A percentile compares a stretch with the other conserved stretches of the same genome.
Evolutionary conservation across 1,140 invertebrate species (phyloP).

Genomic region (Drosophila persimilis): DNA sequence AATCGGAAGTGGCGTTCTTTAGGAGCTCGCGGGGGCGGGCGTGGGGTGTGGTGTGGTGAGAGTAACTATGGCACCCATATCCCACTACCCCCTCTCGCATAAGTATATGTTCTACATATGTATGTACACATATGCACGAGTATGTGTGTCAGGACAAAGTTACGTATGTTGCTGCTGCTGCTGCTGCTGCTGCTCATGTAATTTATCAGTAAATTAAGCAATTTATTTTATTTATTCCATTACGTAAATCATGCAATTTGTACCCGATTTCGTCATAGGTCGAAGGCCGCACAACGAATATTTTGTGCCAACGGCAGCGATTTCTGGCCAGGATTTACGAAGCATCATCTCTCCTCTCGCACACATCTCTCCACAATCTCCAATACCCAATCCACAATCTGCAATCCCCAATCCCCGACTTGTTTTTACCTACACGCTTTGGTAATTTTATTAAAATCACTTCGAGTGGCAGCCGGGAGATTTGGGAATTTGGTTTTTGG

Average conservation of each 20-base stretch:
- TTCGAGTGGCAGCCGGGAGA: conserved; percentile 41
- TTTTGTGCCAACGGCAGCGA: conserved; percentile 56
- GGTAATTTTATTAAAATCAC: conserved; percentile 80
- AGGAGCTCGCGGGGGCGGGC: background rate
- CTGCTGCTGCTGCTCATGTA: conserved; percentile 70
- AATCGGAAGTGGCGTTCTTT: background rate
- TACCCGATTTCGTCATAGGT: conserved; percentile 74
- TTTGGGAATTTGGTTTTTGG: conserved; percentile 29
- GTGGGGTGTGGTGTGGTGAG: background rate
- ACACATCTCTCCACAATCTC: background rate
- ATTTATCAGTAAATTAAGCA: conserved; percentile 83
- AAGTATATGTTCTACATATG: too few species aligned
- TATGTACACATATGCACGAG: conserved; percentile 13
- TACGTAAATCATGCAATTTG: conserved; percentile 83
- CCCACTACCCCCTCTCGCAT: background rate
- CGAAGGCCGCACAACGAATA: conserved; percentile 20
- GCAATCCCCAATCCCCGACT: conserved; percentile 18
- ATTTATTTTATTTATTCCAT: conserved; percentile 83
- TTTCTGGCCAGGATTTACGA: conserved; percentile 78
- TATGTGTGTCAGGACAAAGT: conserved; percentile 41
- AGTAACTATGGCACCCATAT: conserved; percentile 36
- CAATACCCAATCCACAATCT: conserved; percentile 1
- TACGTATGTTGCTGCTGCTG: conserved; percentile 58
- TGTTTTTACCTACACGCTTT: conserved; percentile 74
- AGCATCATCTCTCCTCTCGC: background rate